phyloP scores from a whole-genome alignment of 2,888 invertebrate genomes.

The Odontothrips loti region DNA sequence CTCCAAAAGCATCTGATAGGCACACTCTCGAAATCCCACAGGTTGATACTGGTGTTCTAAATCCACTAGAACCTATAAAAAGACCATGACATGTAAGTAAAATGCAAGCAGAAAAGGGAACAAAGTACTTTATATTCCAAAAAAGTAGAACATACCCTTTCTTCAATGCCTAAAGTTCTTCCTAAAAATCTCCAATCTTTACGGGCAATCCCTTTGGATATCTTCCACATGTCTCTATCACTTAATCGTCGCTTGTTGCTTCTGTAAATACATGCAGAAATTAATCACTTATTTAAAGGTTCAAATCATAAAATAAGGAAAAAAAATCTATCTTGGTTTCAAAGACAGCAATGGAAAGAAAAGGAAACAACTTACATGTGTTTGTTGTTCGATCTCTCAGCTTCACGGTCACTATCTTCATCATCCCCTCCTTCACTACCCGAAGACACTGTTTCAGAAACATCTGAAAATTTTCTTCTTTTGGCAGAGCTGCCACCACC shows the following conservation, averaged over 20 bases:
- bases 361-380: constrained; percentile 29
- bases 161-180: constrained; percentile 39
- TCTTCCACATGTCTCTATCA: constrained; percentile 40
- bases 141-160: constrained; percentile 31
- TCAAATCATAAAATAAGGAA: neutral
- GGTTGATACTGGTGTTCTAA: constrained; percentile 39
- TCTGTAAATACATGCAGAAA: constrained; percentile 30
- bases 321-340: neutral
- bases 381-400: constrained; percentile 18
- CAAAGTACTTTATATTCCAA: neutral
- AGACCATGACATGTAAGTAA: neutral
- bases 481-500: constrained; percentile 30
- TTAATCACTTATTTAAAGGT: neutral
- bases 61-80: constrained; percentile 35
- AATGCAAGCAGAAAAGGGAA: neutral
- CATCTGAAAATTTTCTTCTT: constrained; percentile 35
- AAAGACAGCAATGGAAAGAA: neutral
- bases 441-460: constrained; percentile 34
- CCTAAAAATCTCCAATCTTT: constrained; percentile 41
- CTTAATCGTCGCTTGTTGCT: constrained; percentile 37
- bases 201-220: constrained; percentile 38
- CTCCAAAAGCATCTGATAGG: constrained; percentile 42
- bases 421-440: constrained; percentile 32
- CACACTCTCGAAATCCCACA: constrained; percentile 40
- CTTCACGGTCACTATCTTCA: constrained; percentile 23